Evolutionary conservation across 2,113 vertebrate species (phyloP).

Genomic region (Nesogale talazaci): DNA sequence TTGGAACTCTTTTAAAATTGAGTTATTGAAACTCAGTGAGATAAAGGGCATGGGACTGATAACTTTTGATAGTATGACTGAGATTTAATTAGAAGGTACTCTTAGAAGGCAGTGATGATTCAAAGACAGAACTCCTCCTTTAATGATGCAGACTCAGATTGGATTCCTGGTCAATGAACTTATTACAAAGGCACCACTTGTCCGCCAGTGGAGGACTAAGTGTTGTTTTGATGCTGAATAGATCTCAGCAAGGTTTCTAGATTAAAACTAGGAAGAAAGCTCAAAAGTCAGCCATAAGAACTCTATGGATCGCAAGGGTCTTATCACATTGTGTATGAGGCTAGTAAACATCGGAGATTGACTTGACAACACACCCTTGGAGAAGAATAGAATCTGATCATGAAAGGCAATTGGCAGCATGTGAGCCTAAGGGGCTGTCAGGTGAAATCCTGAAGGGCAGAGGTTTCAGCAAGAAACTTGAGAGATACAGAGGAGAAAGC

Average conservation of each 20-base stretch:
- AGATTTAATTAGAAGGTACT: neutral
- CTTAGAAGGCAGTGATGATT: neutral
- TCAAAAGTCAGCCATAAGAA: neutral
- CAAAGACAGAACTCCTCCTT: too few species aligned
- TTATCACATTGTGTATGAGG: neutral
- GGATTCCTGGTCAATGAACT: neutral
- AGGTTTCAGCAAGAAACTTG: neutral
- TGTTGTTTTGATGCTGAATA: neutral
- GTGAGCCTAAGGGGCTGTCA: neutral
- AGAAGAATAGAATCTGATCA: neutral
- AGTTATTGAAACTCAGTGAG: neutral
- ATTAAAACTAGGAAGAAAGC: neutral
- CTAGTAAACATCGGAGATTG: neutral
- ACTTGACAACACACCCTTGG: neutral
- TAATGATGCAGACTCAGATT: neutral
- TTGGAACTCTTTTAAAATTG: neutral
- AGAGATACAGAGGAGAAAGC: neutral
- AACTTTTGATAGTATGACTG: neutral
- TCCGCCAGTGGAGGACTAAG: neutral
- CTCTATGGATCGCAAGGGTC: neutral
- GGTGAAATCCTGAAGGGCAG: neutral
- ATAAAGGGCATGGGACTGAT: neutral
- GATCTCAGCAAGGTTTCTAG: neutral
- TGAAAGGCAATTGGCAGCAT: neutral
- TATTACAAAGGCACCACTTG: neutral